Evolutionary conservation across 2,797 vertebrate species (phyloP), one percentile per base, ranked within the genome.

Genomic region (Hozukius guyotensis): DNA sequence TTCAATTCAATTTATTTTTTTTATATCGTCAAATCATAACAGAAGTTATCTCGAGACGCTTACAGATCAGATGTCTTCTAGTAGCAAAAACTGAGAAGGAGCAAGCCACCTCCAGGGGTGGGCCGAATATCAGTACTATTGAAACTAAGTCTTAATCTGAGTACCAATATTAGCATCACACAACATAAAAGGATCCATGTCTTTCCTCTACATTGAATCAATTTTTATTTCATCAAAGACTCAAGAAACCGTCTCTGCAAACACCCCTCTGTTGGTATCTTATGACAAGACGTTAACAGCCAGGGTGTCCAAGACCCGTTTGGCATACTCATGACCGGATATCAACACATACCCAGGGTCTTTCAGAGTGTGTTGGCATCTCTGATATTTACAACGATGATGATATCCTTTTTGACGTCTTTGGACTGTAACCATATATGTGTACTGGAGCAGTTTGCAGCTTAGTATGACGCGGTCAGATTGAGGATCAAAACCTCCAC

Each of bases 361-460:
- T 29, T n/a, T 13, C 4, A 31, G 56, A 57, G 29, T 25, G 67
- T 22, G 11, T 42, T 52, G 68, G 34, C 68, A 76, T 70, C 67
- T 77, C 56, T 72, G 56, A 42, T 69, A 72, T 76, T 72, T 68
- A 22, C 20, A 24, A 3, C 22, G 27, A 56, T 53, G 67, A 62
- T 22, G 36, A 65, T 31, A 64, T 53, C 3, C 61, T 24, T 63
- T 29, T 31, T 55, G 59, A 25, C 24, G 4, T 63, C 72, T 24
- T 70, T 52, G 12, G 27, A n/a, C 12, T 6, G 66, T 71, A 77
- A 83, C 69, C 53, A 22, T 34, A 70, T 53, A 74, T 24, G 34
- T 59, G 53, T 6, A 10, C 12, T 8, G n/a, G 24, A 57, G 36
- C 16, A 53, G 42, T 57, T 16, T 61, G 14, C 8, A 36, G 34